These are phyloP conservation scores for Euglossa dilemma DNA, from an alignment of 1,140 invertebrate species.

Conservation along the genomic window DNA sequence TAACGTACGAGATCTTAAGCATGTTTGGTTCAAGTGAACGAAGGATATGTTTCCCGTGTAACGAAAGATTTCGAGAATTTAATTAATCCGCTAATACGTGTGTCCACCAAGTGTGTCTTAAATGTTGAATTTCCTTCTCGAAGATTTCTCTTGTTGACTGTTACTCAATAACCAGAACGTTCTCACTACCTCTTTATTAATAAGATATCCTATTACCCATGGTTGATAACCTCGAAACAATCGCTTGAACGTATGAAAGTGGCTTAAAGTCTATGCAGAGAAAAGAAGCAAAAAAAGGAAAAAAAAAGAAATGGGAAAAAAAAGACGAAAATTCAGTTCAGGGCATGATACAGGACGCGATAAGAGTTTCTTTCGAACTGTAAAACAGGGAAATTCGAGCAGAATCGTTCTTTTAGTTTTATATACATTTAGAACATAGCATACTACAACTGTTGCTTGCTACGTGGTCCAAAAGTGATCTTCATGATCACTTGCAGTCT, in stretches of 20 bases:
- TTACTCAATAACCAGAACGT: slow-evolving; percentile 25
- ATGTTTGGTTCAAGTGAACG: slow-evolving; percentile 10
- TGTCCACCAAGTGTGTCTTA: neutral
- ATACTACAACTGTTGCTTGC: slow-evolving; percentile 33
- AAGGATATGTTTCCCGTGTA: neutral
- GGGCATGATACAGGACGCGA: neutral
- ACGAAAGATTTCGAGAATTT: neutral
- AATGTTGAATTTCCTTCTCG: slow-evolving; percentile 11
- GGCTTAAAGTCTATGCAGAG: slow-evolving; percentile 35
- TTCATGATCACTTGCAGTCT: neutral
- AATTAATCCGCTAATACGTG: neutral
- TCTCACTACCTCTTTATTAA: slow-evolving; percentile 45
- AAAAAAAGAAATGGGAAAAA: too few species aligned
- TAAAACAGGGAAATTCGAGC: slow-evolving; percentile 33
- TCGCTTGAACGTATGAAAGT: slow-evolving; percentile 47
- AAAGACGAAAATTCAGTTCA: slow-evolving; percentile 5
- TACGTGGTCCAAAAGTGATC: slow-evolving; percentile 44
- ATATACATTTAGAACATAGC: slow-evolving; percentile 16
- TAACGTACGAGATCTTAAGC: neutral
- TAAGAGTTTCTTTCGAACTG: slow-evolving; percentile 26
- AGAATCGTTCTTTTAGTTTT: slow-evolving; percentile 32
- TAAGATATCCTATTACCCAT: slow-evolving; percentile 29
- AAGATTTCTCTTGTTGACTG: slow-evolving; percentile 12
- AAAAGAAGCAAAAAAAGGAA: slow-evolving; percentile 3
- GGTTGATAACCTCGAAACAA: slow-evolving; percentile 34